Percentiles rank a stretch among this genome's conserved stretches.
Conservation (phyloP, 2,113 vertebrate species). For the Sphyrna mokarran region DNA sequence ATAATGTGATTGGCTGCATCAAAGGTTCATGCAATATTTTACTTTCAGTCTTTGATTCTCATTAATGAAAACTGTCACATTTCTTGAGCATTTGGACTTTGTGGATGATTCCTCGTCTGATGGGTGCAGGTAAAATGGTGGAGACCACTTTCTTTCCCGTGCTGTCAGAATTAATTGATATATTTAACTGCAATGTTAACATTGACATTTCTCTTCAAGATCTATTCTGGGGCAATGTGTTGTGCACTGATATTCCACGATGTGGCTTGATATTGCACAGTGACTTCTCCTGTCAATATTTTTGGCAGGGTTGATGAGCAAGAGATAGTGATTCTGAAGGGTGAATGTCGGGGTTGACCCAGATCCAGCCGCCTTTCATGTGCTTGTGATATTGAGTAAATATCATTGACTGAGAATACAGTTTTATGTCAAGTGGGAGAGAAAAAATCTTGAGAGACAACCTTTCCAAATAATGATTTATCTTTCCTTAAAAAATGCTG, state of each 20-base stretch:
- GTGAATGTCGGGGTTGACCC: not conserved
- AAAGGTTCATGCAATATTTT: not conserved
- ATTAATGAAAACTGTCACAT: not conserved
- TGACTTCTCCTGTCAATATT: not conserved
- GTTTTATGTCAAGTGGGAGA: not conserved
- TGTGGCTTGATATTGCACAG: not conserved
- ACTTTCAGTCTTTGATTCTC: not conserved
- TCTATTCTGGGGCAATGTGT: not conserved
- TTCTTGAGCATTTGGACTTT: not conserved
- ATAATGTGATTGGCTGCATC: not conserved
- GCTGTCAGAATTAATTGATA: conserved; percentile 9
- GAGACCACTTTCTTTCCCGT: too few relatives aligned
- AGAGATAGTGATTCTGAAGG: not conserved
- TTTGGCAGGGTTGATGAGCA: not conserved
- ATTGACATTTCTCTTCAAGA: not conserved
- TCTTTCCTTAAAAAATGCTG: not conserved
- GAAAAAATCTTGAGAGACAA: not conserved
- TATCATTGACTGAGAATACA: not conserved
- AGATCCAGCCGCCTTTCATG: not conserved
- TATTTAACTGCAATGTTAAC: not conserved
- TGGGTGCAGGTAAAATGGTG: not conserved
- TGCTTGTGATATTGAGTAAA: not conserved
- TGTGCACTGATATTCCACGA: not conserved
- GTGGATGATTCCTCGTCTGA: not conserved
- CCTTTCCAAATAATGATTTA: not conserved